These are phyloP conservation scores for Larimichthys polyactis DNA, from an alignment of 2,113 vertebrate genomes.

Conservation along the genomic window DNA sequence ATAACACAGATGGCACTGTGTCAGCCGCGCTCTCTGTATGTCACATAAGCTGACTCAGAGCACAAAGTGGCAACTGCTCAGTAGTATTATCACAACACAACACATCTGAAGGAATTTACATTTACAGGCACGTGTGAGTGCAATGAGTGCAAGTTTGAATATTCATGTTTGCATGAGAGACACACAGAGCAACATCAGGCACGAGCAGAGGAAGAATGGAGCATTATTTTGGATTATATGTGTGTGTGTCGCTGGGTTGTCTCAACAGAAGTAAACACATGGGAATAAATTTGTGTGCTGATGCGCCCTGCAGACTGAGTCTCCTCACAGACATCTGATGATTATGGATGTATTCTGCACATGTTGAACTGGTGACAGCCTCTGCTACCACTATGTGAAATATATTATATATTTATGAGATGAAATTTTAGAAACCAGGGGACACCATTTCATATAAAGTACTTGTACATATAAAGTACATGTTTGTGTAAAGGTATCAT, in stretches of 20 bases:
- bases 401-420: background rate
- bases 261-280: background rate
- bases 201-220: background rate
- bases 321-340: background rate
- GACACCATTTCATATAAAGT: background rate
- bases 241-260: background rate
- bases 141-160: slow-evolving; percentile 29
- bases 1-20: slow-evolving; percentile 66
- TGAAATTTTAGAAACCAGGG: background rate
- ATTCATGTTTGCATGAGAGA: background rate
- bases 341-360: background rate
- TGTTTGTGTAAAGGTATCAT: background rate
- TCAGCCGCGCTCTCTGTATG: slow-evolving; percentile 57
- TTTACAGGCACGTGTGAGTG: slow-evolving; percentile 32
- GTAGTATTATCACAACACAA: slow-evolving; percentile 40
- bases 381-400: background rate
- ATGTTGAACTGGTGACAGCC: background rate
- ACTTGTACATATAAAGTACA: too few species aligned
- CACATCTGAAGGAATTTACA: slow-evolving; percentile 49
- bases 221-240: background rate
- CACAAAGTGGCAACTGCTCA: slow-evolving; percentile 50
- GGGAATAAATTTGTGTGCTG: background rate
- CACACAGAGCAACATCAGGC: background rate
- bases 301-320: background rate
- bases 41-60: slow-evolving; percentile 54